A percentile compares a stretch with the other conserved stretches of the same genome.
Evolutionary conservation across 2,888 invertebrate species (phyloP).

Genomic region (Caenorhabditis afra): DNA sequence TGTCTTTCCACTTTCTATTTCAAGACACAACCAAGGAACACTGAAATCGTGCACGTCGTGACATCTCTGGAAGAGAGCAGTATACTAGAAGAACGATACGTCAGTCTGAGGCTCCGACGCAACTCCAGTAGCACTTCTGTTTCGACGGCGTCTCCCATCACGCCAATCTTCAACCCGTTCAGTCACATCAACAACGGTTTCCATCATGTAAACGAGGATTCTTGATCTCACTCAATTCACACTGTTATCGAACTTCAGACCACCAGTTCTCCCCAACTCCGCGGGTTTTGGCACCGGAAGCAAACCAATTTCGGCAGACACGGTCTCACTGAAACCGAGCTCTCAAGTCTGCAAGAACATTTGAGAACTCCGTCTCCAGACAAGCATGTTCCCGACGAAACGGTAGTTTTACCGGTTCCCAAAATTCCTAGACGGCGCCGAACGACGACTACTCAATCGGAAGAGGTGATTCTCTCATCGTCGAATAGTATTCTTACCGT

Average conservation of each 20-base stretch:
- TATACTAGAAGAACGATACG: slow-evolving; percentile 52
- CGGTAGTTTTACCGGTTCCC: slow-evolving; percentile 13
- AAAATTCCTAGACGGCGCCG: slow-evolving; percentile 30
- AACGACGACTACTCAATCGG: slow-evolving; percentile 27
- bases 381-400: slow-evolving; percentile 4
- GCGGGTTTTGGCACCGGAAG: slow-evolving; percentile 67
- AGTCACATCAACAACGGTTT: slow-evolving; percentile 39
- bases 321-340: slow-evolving; percentile 54
- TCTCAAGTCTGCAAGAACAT: slow-evolving; percentile 48
- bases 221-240: background rate
- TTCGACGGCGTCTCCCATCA: slow-evolving; percentile 36
- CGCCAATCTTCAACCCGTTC: slow-evolving; percentile 24
- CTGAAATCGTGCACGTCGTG: slow-evolving; percentile 58
- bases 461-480: too few species aligned
- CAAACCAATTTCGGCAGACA: slow-evolving; percentile 46
- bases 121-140: slow-evolving; percentile 44
- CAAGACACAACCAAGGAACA: slow-evolving; percentile 64
- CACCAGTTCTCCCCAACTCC: slow-evolving; percentile 56
- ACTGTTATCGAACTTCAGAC: slow-evolving; percentile 27
- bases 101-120: slow-evolving; percentile 51
- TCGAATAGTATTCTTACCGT: too few species aligned
- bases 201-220: slow-evolving; percentile 41
- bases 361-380: slow-evolving; percentile 38
- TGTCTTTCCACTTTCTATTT: too few species aligned
- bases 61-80: slow-evolving; percentile 50